A percentile compares a stretch with the other conserved stretches of the same genome.
Conservation (phyloP, 2,113 vertebrate genomes). For the Agapornis roseicollis region DNA sequence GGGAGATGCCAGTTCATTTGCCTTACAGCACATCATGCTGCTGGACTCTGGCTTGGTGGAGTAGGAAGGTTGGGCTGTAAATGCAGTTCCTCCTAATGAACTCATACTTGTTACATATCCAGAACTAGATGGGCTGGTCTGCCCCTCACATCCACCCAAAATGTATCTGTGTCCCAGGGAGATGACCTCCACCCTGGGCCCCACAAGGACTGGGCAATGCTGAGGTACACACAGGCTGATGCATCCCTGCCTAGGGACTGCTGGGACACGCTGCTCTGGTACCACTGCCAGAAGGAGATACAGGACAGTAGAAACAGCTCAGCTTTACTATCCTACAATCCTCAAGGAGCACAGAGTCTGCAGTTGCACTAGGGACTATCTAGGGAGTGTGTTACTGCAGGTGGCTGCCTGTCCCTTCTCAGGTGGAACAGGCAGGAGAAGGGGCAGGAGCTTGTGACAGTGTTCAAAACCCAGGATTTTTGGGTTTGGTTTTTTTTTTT, state of each 20-base stretch:
- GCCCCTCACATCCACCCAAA: neutral
- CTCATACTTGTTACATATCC: slow-evolving; percentile 35
- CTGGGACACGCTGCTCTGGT: fast-evolving
- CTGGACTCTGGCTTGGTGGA: neutral
- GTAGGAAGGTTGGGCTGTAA: neutral
- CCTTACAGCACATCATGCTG: neutral
- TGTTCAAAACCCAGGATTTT: neutral
- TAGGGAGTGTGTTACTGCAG: neutral
- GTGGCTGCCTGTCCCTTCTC: neutral
- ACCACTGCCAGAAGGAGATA: neutral
- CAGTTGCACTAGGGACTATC: fast-evolving
- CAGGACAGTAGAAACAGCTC: neutral
- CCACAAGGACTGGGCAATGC: neutral
- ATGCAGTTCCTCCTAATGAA: neutral
- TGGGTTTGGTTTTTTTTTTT: too few species aligned
- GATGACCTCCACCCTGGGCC: neutral
- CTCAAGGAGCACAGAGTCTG: neutral
- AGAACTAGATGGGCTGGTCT: neutral
- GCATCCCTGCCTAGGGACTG: neutral
- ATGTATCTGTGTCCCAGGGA: neutral
- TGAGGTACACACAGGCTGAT: neutral
- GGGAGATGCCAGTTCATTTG: neutral
- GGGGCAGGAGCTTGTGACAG: neutral
- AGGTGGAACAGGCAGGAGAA: neutral
- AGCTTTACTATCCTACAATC: neutral